These are phyloP conservation scores for Heliopora coerulea DNA, from an alignment of 92 coral and sea anemone genomes.

Conservation along the genomic window DNA sequence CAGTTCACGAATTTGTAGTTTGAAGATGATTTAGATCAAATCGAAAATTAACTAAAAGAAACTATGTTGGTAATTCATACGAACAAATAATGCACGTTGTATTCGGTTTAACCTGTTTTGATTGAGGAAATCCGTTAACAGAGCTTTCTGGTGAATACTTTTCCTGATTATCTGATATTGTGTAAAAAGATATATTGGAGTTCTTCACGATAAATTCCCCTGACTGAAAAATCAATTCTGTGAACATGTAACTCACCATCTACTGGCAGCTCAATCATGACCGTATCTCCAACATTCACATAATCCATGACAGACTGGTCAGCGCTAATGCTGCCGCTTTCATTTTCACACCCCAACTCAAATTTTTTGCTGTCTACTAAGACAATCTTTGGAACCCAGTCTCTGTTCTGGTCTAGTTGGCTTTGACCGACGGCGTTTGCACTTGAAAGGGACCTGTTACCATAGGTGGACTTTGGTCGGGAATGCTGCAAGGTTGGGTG, in stretches of 20 bases:
- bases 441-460: slow-evolving; percentile 67
- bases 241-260: slow-evolving; percentile 60
- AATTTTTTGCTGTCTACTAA: slow-evolving; percentile 39
- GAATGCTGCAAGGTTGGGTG: not conserved
- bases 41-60: no score
- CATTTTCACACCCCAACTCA: slow-evolving; percentile 51
- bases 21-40: no score
- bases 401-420: slow-evolving; percentile 34
- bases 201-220: no score
- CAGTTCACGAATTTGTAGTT: no score
- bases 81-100: no score
- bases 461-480: slow-evolving; percentile 89
- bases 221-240: no score
- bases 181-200: no score
- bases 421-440: slow-evolving; percentile 17
- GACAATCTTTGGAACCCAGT: slow-evolving; percentile 61
- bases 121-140: no score
- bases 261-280: slow-evolving; percentile 77
- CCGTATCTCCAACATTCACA: slow-evolving; percentile 88
- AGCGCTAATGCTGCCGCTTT: slow-evolving; percentile 69
- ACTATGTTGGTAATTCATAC: no score
- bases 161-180: no score
- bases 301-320: slow-evolving; percentile 67
- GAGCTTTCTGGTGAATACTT: no score
- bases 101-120: no score